Evolutionary conservation across 2,797 vertebrate genomes (phyloP), one percentile per base, ranked within the genome.

Genomic region (Myoxocephalus aenaeus): DNA sequence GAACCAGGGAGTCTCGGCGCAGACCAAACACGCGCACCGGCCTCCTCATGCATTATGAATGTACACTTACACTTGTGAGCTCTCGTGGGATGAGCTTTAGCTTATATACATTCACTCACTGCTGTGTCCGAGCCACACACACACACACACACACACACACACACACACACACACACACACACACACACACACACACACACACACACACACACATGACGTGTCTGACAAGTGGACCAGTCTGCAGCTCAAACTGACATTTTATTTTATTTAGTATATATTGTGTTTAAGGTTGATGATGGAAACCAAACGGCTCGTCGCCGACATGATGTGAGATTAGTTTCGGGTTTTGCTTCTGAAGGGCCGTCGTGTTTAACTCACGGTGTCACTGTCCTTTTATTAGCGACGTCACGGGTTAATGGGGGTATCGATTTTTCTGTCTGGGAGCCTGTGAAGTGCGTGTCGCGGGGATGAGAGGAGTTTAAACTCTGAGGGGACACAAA

Each of bases 381-480:
- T 87, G 89, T 86, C 91, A 77, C 77, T 79, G 89, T 89, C 88
- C 86, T 93, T 62, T 89, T 90, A 91, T 90, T 81, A 87, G 86
- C 79, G 70, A 90, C 87, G 86, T 92, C 90, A 90, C 74, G 87
- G 89, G 84, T 89, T 90, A 91, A 93, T 92, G 90, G 87, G 77
- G 79, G 65, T 89, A 93, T 93, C 76, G 92, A 94, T 93, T 88
- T 79, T 80, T 62, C 70, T 83, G 92, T 89, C 87, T 74, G 84
- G 82, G 70, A 62, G 80, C 71, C 51, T 63, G 77, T 70, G 74
- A 70, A 51, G 70, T 50, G 62, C 36, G 29, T 36, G 20, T 17
- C 18, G 46, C 32, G 40, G 58, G 53, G 65, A 64, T 48, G 63
- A 84, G 42, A 66, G 58, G 53, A 87, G 79, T 87, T 89, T 78